phyloP scores from a whole-genome alignment of 2,113 vertebrate genomes.

The Podarcis muralis region DNA sequence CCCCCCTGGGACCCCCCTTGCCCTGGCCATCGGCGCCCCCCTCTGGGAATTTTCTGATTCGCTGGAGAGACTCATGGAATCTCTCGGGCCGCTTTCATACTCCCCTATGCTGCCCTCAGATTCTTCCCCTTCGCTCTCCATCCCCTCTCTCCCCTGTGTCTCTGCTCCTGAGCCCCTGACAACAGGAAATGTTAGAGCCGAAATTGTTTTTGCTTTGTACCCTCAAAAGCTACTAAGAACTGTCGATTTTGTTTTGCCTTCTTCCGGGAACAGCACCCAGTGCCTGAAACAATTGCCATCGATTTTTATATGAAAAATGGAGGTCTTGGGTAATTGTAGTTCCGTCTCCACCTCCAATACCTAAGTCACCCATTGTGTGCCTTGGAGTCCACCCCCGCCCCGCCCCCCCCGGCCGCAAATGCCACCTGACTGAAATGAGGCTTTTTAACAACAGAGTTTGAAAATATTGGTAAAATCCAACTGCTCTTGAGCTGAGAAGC shows the following conservation, averaged over 20 bases:
- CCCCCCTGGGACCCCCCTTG: too few relatives aligned
- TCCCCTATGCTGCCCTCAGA: too few relatives aligned
- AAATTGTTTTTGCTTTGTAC: not conserved
- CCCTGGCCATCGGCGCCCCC: too few relatives aligned
- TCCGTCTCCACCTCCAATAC: not conserved
- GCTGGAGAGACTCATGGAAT: too few relatives aligned
- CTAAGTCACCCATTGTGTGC: not conserved
- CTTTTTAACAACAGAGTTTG: not conserved
- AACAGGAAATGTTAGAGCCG: not conserved
- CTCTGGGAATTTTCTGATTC: too few relatives aligned
- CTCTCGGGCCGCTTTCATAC: too few relatives aligned
- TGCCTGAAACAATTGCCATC: not conserved
- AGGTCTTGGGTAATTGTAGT: not conserved
- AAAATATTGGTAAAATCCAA: not conserved
- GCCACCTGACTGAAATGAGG: not conserved
- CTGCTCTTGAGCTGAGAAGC: not conserved
- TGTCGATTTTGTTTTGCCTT: not conserved
- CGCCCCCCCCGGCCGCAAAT: not conserved
- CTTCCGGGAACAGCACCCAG: not conserved
- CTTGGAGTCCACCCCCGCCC: not conserved
- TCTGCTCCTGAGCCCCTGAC: too few relatives aligned
- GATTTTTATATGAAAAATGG: not conserved
- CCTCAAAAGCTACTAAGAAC: not conserved
- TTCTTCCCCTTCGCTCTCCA: too few relatives aligned
- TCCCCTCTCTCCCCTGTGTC: too few relatives aligned